Base-by-base conservation (phyloP, 2,113 vertebrate species). In the Morphnarchus princeps region DNA sequence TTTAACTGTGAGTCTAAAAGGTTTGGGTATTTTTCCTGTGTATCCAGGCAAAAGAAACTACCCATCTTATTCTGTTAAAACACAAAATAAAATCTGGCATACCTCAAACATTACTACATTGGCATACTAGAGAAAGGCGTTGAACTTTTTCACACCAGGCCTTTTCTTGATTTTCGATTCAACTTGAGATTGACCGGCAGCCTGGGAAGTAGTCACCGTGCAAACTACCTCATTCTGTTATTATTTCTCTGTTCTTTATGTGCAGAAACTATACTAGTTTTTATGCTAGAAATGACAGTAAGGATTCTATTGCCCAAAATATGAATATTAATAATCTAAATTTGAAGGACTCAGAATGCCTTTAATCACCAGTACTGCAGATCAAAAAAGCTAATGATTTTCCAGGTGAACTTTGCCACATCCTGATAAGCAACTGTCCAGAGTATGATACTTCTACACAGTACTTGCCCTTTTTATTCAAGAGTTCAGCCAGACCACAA, bases 401-500 rank as follows among this genome's bases (percentile, higher is more conserved):
- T 94, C 47, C 71, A 72, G 25, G 83, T 78, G 42, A 94, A 54
- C 18, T 90, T 86, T 73, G 5, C 22, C 42, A 55, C 29, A 74
- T 70, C 5, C 36, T 47, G 14, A 38, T 90, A 80, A 69, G 54
- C 17, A 73, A 83, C 42, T 76, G 49, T 55, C 59, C 76, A 38
- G 57, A 81, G 12, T 52, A 58, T 49, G 84, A 57, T 47, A 61
- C 8, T 85, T 80, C 36, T 52, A 72, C 70, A 38, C 7, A 62
- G 21, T 57, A 59, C 57, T 92, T 69, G 85, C 25, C 71, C 76
- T 72, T 96, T 87, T 80, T 29, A 57, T 70, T 58, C 76, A 77
- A 93, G 49, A n/a, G 66, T 91, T 91, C 78, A 93, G 70, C 62
- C 88, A 93, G 93, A 93, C 67, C 90, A 81, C 82, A 94, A 80